Evolutionary conservation across 2,888 invertebrate species (phyloP).

Genomic region (Marasmarcha lunaedactyla): DNA sequence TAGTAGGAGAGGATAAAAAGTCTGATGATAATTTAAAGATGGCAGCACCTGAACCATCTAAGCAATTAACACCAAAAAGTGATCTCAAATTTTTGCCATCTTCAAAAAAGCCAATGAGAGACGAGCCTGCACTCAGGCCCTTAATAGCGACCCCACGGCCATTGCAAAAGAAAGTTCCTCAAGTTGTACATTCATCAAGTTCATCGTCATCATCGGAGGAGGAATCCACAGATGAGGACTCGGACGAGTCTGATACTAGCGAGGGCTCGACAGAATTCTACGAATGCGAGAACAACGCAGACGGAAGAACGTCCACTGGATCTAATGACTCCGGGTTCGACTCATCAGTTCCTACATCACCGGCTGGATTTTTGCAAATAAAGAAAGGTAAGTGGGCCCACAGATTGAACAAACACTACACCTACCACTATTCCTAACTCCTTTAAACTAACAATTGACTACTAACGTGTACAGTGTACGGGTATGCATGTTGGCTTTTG

Average conservation of each 20-base stretch:
- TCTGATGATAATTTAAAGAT: constrained; percentile 22
- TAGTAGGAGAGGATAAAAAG: constrained; percentile 31
- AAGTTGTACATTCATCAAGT: constrained; percentile 47
- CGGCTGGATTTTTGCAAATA: constrained; percentile 71
- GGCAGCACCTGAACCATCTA: constrained; percentile 21
- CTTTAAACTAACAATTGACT: constrained; percentile 21
- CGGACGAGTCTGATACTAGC: constrained; percentile 50
- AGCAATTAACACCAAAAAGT: constrained; percentile 18
- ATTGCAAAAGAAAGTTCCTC: constrained; percentile 63
- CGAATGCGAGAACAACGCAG: constrained; percentile 59
- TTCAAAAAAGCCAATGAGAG: constrained; percentile 50
- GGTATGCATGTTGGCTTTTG: constrained; percentile 39
- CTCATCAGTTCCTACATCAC: constrained; percentile 75
- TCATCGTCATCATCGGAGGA: constrained; percentile 56
- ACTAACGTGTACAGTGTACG: constrained; percentile 22
- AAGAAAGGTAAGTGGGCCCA: constrained; percentile 65
- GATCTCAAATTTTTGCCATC: constrained; percentile 14
- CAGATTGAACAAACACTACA: constrained; percentile 7
- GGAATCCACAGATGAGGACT: constrained; percentile 56
- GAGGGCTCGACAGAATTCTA: constrained; percentile 52
- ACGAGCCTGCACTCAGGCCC: constrained; percentile 65
- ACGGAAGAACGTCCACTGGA: constrained; percentile 77
- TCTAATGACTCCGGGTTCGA: constrained; percentile 90
- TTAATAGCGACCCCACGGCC: constrained; percentile 74
- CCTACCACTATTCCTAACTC: constrained; percentile 11